Base-by-base conservation (phyloP, 2,797 vertebrate species). In the Australoheros facetus region DNA sequence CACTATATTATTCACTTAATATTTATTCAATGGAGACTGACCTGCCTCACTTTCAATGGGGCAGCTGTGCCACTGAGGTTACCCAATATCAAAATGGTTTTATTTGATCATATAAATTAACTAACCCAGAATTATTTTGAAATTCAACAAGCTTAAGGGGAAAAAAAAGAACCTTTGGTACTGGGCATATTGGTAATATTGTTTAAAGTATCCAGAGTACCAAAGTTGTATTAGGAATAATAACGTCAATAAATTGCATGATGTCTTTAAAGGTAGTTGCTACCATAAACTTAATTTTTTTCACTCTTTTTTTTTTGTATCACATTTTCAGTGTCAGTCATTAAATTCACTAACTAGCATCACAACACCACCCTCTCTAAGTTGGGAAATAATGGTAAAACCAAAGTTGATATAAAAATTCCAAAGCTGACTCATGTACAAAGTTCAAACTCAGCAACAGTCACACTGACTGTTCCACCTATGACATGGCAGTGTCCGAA, bases 361-460 rank as follows among this genome's bases (percentile, higher is more conserved):
- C 17, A 66, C 11, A 71, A 55, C 5, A 14, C 17, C 14, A 66
- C 28, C 2, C 64, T 16, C 48, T n/a, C 12, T 6, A 30, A 69
- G 10, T 0, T 58, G 59, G 45, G 71, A 78, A 87, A 75, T 59
- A 79, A 42, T 73, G 4, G 9, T 73, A 37, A 72, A 86, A 69
- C 57, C 1, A 48, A 51, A 51, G 42, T 2, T 71, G 26, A 23
- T 0, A 37, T 28, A 45, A 60, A 77, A 66, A 6, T 45, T 37
- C 8, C 13, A 53, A 69, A 69, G 16, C 19, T 72, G 19, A 58
- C 12, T 12, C 8, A 19, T 11, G 37, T 32, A 23, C 55, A 71
- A 73, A 79, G 57, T 77, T 37, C 23, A 79, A 30, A n/a, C 59
- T 81, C 14, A 30, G 30, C 1, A 56, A 66, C 58, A 57, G 56